Evolutionary conservation across 1,140 invertebrate species (phyloP).

Genomic region (Cotesia chilonis): DNA sequence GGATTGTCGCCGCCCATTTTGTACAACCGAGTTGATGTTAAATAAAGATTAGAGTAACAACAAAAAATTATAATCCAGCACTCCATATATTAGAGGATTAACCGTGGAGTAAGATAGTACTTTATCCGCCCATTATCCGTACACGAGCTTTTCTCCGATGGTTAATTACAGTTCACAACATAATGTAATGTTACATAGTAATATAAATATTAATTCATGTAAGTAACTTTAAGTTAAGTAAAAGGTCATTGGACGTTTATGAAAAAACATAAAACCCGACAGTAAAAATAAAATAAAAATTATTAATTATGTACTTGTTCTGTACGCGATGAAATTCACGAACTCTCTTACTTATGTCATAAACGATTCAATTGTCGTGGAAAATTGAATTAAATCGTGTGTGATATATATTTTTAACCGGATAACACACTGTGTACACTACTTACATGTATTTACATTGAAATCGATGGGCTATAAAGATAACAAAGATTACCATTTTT

Average conservation of each 20-base stretch:
- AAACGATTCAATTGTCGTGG: conserved; percentile 18
- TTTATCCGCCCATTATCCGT: conserved; percentile 7
- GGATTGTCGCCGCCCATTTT: no score
- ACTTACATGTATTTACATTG: neutral
- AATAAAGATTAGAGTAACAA: neutral
- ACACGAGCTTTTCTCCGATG: neutral
- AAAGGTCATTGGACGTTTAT: conserved; percentile 8
- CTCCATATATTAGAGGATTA: neutral
- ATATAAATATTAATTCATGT: no score
- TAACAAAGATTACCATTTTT: conserved; percentile 25
- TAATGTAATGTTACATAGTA: no score
- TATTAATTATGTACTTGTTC: no score
- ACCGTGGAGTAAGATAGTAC: conserved; percentile 1
- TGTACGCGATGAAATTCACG: neutral
- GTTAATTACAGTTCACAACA: neutral
- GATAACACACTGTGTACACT: conserved; percentile 3
- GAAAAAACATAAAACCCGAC: neutral
- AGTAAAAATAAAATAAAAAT: conserved; percentile 1
- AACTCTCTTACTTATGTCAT: neutral
- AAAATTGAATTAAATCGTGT: conserved; percentile 16
- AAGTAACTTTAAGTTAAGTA: neutral
- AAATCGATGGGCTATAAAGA: conserved; percentile 31
- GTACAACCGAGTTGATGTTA: no score
- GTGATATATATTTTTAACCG: conserved; percentile 1
- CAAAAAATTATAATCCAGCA: neutral